Base-by-base conservation (phyloP, 2,113 vertebrate genomes). In the Larimichthys polyactis region DNA sequence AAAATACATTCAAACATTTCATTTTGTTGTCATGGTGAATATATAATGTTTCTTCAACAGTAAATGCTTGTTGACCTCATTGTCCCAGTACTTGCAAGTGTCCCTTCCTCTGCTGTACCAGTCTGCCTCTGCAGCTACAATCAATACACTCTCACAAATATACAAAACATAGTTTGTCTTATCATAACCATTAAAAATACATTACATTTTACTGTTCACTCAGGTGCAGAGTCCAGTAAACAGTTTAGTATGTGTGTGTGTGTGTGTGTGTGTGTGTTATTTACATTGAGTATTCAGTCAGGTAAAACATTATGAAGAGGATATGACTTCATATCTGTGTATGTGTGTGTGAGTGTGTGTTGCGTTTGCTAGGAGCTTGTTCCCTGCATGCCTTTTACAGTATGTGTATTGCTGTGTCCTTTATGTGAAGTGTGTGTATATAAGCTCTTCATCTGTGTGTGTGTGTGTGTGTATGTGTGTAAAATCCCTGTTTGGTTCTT, bases 141-240 rank as follows among this genome's bases (percentile, higher is more conserved):
- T 86, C 82, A 85, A 5, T 83, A 77, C 87, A 92, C 90, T 83
- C 90, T 89, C 84, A 93, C 91, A 58, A 58, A 94, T 79, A 77
- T 92, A 93, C 87, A 94, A 93, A 94, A 94, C 90, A 90, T 89
- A 88, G 66, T 90, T 78, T 89, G 71, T 86, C 76, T 88, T 36
- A 65, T 78, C 49, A 43, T 57, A 73, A 82, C 85, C 75, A 76
- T 91, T 90, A 93, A 91, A 94, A 94, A 94, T 90, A 91, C 87
- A 91, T 89, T 81, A 90, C 72, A 75, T 66, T 70, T 80, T 12
- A 90, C 88, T 85, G 79, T 74, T 85, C 20, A 73, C 63, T 75
- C 71, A 70, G 76, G 71, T n/a, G 48, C 71, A 54, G 60, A 55
- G 51, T 82, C 71, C 62, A 64, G 74, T 84, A 71, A 89, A 84